A percentile compares a stretch with the other conserved stretches of the same genome.
Evolutionary conservation across 2,113 vertebrate species (phyloP).

Genomic region (Oceanodroma tethys): DNA sequence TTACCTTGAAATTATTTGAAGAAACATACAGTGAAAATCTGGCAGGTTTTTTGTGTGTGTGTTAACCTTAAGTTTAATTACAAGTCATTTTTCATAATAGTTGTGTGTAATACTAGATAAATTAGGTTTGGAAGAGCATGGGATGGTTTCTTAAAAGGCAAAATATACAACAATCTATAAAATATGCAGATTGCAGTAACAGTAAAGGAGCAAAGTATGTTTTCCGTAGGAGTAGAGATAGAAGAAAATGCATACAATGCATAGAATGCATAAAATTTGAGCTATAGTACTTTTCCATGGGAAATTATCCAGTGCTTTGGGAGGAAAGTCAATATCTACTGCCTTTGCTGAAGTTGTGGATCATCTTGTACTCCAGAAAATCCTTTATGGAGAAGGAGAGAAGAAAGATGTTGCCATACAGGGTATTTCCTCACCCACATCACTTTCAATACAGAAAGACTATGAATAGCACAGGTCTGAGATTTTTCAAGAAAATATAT

Average conservation of each 20-base stretch:
- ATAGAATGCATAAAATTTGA: background rate
- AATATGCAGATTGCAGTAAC: background rate
- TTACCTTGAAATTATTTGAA: background rate
- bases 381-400: background rate
- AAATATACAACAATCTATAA: background rate
- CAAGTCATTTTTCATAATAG: background rate
- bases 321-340: background rate
- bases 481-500: background rate
- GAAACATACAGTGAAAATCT: background rate
- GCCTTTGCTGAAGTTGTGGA: background rate
- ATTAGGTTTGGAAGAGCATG: background rate
- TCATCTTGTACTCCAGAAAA: background rate
- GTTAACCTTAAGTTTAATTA: background rate
- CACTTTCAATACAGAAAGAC: background rate
- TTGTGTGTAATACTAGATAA: background rate
- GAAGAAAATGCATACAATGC: background rate
- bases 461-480: background rate
- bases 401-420: background rate
- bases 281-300: background rate
- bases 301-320: background rate
- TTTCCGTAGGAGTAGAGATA: background rate
- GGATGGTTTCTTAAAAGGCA: background rate
- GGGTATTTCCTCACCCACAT: background rate
- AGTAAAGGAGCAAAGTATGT: background rate
- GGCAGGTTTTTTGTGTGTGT: too few species aligned